Conservation (phyloP, 2,888 invertebrate species). For the Omphaloscelis lunosa region DNA sequence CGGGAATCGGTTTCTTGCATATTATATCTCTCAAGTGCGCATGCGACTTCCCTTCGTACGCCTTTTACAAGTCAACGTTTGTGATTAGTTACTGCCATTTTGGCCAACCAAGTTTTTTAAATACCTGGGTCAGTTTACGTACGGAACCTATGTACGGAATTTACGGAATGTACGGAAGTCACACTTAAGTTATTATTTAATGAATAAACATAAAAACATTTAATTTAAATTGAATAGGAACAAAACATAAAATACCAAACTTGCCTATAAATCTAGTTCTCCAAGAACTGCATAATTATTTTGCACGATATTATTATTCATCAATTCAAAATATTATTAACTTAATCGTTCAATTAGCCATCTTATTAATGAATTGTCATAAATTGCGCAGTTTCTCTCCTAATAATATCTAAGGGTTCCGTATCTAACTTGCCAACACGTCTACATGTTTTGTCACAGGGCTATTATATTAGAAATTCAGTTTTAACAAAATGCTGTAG, state of each 20-base stretch:
- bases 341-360: not conserved
- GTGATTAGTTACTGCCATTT: not conserved
- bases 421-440: not conserved
- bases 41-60: too few relatives aligned
- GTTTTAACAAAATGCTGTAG: not conserved
- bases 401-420: not conserved
- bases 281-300: not conserved
- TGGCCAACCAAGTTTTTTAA: not conserved
- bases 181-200: not conserved
- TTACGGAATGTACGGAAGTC: constrained; percentile 5
- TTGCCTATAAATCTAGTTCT: constrained; percentile 5
- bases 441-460: not conserved
- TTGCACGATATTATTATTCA: constrained; percentile 1
- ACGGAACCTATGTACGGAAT: too few relatives aligned
- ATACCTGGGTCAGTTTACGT: not conserved
- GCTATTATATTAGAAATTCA: not conserved
- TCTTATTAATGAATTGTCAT: constrained; percentile 1
- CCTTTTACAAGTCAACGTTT: not conserved
- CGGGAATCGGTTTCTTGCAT: too few relatives aligned
- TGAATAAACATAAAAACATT: not conserved
- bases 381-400: not conserved
- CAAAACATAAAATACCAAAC: not conserved
- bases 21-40: too few relatives aligned
- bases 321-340: constrained; percentile 2
- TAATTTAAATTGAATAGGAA: not conserved